phyloP scores from a whole-genome alignment of 1,140 invertebrate genomes.

The Carcinoscorpius rotundicauda region DNA sequence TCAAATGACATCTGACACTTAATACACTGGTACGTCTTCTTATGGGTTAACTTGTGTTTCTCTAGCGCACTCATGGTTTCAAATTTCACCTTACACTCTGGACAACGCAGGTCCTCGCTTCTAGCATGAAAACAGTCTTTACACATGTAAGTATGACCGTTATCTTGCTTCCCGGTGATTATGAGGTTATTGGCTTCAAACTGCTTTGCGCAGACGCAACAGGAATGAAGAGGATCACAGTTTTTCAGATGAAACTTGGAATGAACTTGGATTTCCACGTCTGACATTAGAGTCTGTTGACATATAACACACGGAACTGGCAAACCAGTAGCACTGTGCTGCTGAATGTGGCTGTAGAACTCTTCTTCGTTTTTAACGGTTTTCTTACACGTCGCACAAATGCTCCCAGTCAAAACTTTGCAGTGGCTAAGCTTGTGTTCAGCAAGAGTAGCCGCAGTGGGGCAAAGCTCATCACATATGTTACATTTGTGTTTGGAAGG shows the following conservation, averaged over 20 bases:
- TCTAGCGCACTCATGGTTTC: conserved; percentile 42
- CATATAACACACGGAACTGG: conserved; percentile 75
- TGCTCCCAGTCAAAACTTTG: conserved; percentile 44
- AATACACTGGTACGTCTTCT: conserved; percentile 50
- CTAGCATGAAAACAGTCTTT: conserved; percentile 46
- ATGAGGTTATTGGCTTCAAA: conserved; percentile 32
- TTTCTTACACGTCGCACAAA: conserved; percentile 10
- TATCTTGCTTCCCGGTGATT: conserved; percentile 24
- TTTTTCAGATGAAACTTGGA: conserved; percentile 54
- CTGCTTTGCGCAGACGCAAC: conserved; percentile 42
- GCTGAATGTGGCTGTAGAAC: conserved; percentile 44
- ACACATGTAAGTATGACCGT: conserved; percentile 40
- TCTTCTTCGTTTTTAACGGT: conserved; percentile 13
- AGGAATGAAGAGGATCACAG: conserved; percentile 39
- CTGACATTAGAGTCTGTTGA: conserved; percentile 75
- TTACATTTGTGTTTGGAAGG: conserved; percentile 79
- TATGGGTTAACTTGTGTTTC: conserved; percentile 34
- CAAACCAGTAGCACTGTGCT: conserved; percentile 40
- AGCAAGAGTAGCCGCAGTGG: conserved; percentile 63
- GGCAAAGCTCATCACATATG: conserved; percentile 86
- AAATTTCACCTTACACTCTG: conserved; percentile 45
- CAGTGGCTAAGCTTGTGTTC: conserved; percentile 88
- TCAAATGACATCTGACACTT: conserved; percentile 56
- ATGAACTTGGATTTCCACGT: conserved; percentile 76
- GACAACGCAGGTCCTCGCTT: conserved; percentile 33